A percentile compares a stretch with the other conserved stretches of the same genome.
These are phyloP conservation scores for Pampusana beccarii DNA, from an alignment of 2,113 vertebrate genomes.

Conservation along the genomic window DNA sequence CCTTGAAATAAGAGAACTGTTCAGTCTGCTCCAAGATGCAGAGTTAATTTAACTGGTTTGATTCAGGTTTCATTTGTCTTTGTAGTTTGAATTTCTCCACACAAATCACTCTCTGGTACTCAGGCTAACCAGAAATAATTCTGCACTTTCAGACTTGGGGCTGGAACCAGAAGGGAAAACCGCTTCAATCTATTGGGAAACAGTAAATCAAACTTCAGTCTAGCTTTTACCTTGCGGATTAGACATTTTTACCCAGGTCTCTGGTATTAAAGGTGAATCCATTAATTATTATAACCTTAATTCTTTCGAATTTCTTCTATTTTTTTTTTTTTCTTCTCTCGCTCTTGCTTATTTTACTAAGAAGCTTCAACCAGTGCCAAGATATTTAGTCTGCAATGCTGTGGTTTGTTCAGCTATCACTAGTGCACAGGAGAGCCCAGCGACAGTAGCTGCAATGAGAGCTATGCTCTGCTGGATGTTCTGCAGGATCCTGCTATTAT, in stretches of 20 bases:
- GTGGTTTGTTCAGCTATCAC: slow-evolving; percentile 42
- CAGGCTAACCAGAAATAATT: background rate
- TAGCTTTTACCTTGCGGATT: background rate
- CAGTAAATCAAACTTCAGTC: background rate
- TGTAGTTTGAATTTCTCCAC: background rate
- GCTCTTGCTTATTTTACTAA: background rate
- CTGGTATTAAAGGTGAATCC: background rate
- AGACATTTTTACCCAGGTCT: background rate
- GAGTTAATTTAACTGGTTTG: background rate
- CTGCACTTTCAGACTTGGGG: background rate
- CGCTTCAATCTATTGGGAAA: background rate
- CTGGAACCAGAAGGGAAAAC: slow-evolving; percentile 1
- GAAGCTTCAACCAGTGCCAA: background rate
- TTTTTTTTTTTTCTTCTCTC: background rate
- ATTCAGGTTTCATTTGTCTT: background rate
- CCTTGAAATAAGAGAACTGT: background rate
- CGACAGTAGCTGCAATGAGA: slow-evolving; percentile 18
- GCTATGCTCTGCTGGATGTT: background rate
- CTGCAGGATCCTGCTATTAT: background rate
- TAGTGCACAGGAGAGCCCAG: slow-evolving; percentile 8
- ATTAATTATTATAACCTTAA: background rate
- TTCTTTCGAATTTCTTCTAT: background rate
- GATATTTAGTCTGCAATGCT: slow-evolving; percentile 22
- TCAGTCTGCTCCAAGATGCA: background rate
- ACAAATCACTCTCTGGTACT: background rate